Evolutionary conservation across 2,797 vertebrate species (phyloP), one percentile per base, ranked within the genome.

Genomic region (Cryptoprocta ferox): DNA sequence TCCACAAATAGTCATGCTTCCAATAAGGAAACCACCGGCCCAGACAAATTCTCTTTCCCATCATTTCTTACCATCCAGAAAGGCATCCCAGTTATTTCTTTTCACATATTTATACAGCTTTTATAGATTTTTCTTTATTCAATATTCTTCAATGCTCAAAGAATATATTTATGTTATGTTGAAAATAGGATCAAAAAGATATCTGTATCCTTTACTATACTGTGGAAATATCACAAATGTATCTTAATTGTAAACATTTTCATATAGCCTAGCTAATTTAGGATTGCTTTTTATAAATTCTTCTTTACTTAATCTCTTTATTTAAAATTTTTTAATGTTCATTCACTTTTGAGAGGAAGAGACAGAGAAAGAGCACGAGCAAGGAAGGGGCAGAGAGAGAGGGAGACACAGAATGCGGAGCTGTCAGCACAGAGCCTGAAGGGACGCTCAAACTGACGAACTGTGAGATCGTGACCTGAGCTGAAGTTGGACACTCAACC

Each of bases 181-280:
- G 21, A 50, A 91, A 96, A 68, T 8, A 79, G 21, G 45, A n/a
- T 19, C 7, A 39, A 66, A 11, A 68, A 53, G 6, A 37, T 21
- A 79, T 35, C 16, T 59, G 9, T 53, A 78, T 71, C 50, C 26
- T 91, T 68, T 35, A 78, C 19, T 66, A 50, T 56, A 28, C 5
- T 28, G 48, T 68, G 13, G 30, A 95, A 95, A 88, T 81, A 42
- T 12, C n/a, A 76, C 8, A 59, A 6, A 19, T 63, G 21, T 30
- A 26, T n/a, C 30, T 71, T 75, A 91, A 73, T 19, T 84, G 0
- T 63, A 96, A 94, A 63, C 15, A 96, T 91, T 94, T 91, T 73
- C 35, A 65, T 45, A 30, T 26, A 18, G 13, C 15, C 48, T 96
- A 78, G 66, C n/a, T 80, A 85, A 82, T 68, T 91, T 70, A 87